Conservation (phyloP, 2,888 invertebrate species). For the Schizaphis graminum region DNA sequence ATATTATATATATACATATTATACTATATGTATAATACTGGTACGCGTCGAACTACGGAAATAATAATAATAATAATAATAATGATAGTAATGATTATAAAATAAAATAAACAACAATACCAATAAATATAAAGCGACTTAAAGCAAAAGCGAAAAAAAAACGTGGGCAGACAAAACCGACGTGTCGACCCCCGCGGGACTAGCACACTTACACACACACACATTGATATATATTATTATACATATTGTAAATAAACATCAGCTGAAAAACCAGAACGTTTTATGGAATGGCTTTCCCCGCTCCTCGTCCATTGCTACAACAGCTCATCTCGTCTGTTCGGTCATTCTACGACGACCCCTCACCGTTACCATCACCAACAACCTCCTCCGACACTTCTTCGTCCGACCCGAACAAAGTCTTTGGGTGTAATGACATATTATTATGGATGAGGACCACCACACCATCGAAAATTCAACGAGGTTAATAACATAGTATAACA, state of each 20-base stretch:
- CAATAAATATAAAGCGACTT: constrained; percentile 55
- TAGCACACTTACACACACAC: not conserved
- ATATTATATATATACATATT: not conserved
- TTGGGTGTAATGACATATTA: not conserved
- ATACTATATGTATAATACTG: not conserved
- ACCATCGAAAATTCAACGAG: not conserved
- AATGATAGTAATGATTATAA: not conserved
- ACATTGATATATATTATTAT: not conserved
- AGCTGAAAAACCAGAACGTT: constrained; percentile 32
- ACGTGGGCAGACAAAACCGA: constrained; percentile 54
- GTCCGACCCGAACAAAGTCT: not conserved
- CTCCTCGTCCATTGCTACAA: not conserved
- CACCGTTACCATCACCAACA: not conserved
- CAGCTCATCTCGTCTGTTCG: not conserved
- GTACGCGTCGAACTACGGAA: not conserved
- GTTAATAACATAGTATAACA: not conserved
- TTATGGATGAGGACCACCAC: not conserved
- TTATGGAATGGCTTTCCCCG: not conserved
- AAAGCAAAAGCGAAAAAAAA: not conserved
- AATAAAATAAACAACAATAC: constrained; percentile 27
- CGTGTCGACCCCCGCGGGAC: constrained; percentile 53
- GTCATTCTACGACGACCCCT: not conserved
- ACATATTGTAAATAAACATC: not conserved
- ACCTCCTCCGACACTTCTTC: not conserved
- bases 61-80: constrained; percentile 9